These are phyloP conservation scores for Pagrus major DNA, from an alignment of 2,113 vertebrate species.

Conservation along the genomic window DNA sequence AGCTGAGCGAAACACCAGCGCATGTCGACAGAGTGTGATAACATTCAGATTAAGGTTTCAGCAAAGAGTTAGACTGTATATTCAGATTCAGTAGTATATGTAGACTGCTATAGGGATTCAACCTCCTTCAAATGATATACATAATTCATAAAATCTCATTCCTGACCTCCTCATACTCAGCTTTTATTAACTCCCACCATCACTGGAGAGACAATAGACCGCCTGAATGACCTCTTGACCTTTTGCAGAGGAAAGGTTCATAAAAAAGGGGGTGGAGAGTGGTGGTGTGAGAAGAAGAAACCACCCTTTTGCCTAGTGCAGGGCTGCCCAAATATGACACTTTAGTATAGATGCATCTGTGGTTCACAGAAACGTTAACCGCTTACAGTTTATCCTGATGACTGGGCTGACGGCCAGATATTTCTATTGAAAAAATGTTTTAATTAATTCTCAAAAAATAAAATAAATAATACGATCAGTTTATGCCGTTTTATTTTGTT, in stretches of 20 bases:
- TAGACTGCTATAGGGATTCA: neutral
- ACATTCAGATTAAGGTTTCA: slow-evolving; percentile 41
- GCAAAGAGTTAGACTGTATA: neutral
- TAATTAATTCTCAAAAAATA: too few species aligned
- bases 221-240: slow-evolving; percentile 70
- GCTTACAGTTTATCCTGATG: too few species aligned
- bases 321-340: too few species aligned
- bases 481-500: too few species aligned
- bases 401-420: too few species aligned
- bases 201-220: slow-evolving; percentile 45
- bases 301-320: slow-evolving; percentile 35
- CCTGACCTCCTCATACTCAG: slow-evolving; percentile 14
- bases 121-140: neutral
- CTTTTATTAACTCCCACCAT: slow-evolving; percentile 59
- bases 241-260: slow-evolving; percentile 33
- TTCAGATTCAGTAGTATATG: neutral
- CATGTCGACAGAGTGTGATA: slow-evolving; percentile 47
- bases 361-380: too few species aligned
- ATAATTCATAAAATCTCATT: slow-evolving; percentile 27
- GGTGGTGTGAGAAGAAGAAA: slow-evolving; percentile 15
- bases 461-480: too few species aligned
- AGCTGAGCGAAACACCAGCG: neutral
- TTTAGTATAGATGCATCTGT: too few species aligned
- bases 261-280: slow-evolving; percentile 42
- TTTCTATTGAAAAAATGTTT: too few species aligned